A percentile compares a stretch with the other conserved stretches of the same genome.
phyloP scores from a whole-genome alignment of 2,888 invertebrate species.

The Napeogenes sylphis region DNA sequence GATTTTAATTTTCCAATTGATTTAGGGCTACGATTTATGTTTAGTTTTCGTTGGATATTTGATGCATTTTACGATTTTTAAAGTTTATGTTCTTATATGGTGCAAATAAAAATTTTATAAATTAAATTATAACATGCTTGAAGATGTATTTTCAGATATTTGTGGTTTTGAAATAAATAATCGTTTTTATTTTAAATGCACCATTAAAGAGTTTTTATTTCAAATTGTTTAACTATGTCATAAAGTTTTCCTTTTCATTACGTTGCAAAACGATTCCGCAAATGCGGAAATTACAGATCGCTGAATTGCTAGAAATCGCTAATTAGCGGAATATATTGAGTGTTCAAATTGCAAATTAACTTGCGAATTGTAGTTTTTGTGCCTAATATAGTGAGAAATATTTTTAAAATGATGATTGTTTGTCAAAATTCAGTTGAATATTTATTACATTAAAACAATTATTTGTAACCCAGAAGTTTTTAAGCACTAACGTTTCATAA shows the following conservation, averaged over 20 bases:
- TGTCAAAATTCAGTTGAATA: no score
- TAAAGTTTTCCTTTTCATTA: constrained; percentile 6
- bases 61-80: neutral
- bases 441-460: no score
- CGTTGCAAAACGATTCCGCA: constrained; percentile 4
- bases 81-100: no score
- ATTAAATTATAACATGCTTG: no score
- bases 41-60: neutral
- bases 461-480: no score
- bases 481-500: no score
- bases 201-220: neutral
- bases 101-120: no score
- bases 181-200: neutral
- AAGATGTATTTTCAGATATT: no score
- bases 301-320: constrained; percentile 4
- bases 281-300: constrained; percentile 5
- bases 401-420: no score
- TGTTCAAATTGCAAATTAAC: constrained; percentile 4
- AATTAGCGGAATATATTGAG: constrained; percentile 6
- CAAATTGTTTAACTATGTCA: neutral
- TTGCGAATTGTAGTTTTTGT: neutral
- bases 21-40: neutral
- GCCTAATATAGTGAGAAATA: no score
- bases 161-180: no score
- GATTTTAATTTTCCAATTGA: constrained; percentile 5